Evolutionary conservation across 2,797 vertebrate species (phyloP).

Genomic region (Distichodus sexfasciatus): DNA sequence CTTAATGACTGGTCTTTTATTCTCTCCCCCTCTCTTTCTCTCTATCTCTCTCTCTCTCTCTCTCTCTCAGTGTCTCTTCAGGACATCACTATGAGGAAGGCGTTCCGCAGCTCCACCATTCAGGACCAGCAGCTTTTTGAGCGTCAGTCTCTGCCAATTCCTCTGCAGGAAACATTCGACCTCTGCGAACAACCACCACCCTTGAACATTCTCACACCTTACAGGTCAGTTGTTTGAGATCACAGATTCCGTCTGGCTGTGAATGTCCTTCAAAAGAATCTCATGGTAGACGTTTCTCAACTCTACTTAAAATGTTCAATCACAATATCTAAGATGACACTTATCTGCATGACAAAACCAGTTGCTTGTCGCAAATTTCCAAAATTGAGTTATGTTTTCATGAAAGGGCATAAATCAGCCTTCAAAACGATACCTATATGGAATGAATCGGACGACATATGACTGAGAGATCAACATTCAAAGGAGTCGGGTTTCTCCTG

Average conservation of each 20-base stretch:
- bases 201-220: conserved; percentile 93
- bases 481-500: too few species aligned
- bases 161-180: conserved; percentile 91
- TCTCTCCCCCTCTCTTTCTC: neutral
- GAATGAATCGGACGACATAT: too few species aligned
- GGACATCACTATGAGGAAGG: conserved; percentile 99
- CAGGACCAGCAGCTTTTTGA: conserved; percentile 98
- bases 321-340: too few species aligned
- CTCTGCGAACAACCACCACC: conserved; percentile 94
- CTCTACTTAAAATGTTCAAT: too few species aligned
- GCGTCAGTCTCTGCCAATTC: conserved; percentile 89
- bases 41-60: conserved; percentile 8
- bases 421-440: too few species aligned
- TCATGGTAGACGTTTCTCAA: too few species aligned
- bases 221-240: conserved; percentile 80
- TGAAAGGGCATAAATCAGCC: too few species aligned
- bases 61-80: conserved; percentile 87
- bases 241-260: neutral
- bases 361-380: too few species aligned
- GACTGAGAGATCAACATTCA: too few species aligned
- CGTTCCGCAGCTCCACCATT: conserved; percentile 93
- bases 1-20: neutral
- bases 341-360: too few species aligned
- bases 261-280: too few species aligned
- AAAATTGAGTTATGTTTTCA: too few species aligned